These are phyloP conservation scores for Chionodraco myersi DNA, from an alignment of 2,113 vertebrate genomes.

Conservation along the genomic window DNA sequence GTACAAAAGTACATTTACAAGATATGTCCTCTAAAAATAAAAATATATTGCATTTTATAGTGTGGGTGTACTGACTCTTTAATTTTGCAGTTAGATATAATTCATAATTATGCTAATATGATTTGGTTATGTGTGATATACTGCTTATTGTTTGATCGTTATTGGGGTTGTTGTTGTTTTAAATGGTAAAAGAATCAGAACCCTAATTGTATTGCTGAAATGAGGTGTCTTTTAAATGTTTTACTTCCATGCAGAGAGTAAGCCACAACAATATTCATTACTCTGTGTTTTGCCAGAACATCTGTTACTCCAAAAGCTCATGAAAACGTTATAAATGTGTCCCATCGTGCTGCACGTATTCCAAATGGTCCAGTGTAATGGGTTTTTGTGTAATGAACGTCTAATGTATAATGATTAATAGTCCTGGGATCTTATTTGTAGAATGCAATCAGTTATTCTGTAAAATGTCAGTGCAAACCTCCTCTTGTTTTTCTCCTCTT, in stretches of 20 bases:
- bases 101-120: neutral
- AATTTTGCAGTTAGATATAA: neutral
- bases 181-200: conserved; percentile 2
- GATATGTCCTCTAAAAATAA: no score
- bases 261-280: conserved; percentile 57
- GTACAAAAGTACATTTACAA: no score
- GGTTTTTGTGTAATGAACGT: conserved; percentile 64
- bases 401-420: conserved; percentile 66
- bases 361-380: conserved; percentile 67
- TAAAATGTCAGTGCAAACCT: conserved; percentile 45
- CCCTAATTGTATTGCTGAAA: conserved; percentile 9
- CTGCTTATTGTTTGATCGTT: neutral
- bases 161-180: neutral
- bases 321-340: conserved; percentile 62
- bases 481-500: conserved; percentile 29
- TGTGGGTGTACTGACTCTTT: neutral
- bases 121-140: neutral
- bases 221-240: conserved; percentile 46
- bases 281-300: conserved; percentile 62
- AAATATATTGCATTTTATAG: neutral
- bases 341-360: conserved; percentile 39
- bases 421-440: conserved; percentile 53
- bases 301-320: conserved; percentile 53
- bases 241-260: conserved; percentile 20
- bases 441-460: conserved; percentile 70